Evolutionary conservation across 2,888 invertebrate species (phyloP).

Genomic region (Metacarcinus magister): DNA sequence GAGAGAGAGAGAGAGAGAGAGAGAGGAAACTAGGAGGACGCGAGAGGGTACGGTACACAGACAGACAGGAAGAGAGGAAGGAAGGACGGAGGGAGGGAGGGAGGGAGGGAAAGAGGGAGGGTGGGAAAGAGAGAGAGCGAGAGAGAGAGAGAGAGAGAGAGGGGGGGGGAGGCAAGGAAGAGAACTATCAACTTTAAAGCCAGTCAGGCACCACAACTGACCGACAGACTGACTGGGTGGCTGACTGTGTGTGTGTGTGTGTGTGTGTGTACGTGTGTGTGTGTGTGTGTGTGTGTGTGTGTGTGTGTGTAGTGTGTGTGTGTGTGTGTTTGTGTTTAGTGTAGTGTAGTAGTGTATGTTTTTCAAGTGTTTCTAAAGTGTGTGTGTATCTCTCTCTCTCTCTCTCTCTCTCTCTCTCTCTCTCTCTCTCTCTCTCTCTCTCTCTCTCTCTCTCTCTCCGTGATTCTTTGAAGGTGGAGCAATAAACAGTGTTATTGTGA

Average conservation of each 20-base stretch:
- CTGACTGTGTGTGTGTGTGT: not conserved
- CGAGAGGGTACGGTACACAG: not conserved
- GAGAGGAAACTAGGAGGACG: not conserved
- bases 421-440: no score
- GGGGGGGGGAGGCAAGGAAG: not conserved
- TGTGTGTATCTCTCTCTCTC: not conserved
- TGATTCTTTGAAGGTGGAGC: not conserved
- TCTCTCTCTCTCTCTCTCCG: not conserved
- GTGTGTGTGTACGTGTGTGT: not conserved
- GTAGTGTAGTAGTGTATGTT: not conserved
- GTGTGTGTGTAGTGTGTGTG: not conserved
- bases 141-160: not conserved
- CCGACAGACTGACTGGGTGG: not conserved
- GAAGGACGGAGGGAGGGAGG: not conserved
- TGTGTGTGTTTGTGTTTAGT: not conserved
- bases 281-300: conserved; percentile 43
- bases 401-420: not conserved
- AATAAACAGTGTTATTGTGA: conserved; percentile 22
- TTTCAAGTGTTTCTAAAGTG: not conserved
- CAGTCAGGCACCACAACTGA: not conserved
- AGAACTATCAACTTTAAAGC: not conserved
- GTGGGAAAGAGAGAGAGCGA: no score
- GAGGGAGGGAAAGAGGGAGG: not conserved
- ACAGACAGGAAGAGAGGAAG: not conserved
- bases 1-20: conserved; percentile 22